Evolutionary conservation across 2,113 vertebrate genomes (phyloP).

Genomic region (Rhynchomys soricoides): DNA sequence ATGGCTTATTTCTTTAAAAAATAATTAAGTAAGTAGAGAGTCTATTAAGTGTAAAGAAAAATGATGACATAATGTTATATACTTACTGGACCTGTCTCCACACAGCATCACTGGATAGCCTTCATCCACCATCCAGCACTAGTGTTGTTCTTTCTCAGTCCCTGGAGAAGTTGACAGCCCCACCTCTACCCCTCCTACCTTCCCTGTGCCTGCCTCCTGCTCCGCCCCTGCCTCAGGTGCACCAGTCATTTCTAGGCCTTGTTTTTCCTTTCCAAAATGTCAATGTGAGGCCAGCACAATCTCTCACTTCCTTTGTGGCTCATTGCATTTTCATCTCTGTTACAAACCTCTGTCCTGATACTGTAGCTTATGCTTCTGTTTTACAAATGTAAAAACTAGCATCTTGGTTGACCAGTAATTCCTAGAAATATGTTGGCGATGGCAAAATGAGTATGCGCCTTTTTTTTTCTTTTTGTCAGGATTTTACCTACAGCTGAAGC

Average conservation of each 20-base stretch:
- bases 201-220: neutral
- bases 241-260: neutral
- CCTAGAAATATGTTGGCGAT: neutral
- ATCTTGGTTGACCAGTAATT: conserved; percentile 20
- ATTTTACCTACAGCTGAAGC: conserved; percentile 46
- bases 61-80: neutral
- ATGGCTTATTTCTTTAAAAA: neutral
- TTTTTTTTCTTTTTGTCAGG: conserved; percentile 14
- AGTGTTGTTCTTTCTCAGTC: neutral
- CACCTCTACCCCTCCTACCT: neutral
- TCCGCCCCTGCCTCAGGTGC: neutral
- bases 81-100: neutral
- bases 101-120: neutral
- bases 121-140: neutral
- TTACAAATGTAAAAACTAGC: conserved; percentile 37
- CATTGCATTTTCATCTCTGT: neutral
- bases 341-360: neutral
- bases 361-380: conserved; percentile 25
- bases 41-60: neutral
- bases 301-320: neutral
- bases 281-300: neutral
- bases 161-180: neutral
- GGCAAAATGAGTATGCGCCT: neutral
- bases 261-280: conserved; percentile 22
- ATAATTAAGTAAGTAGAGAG: neutral